Percentiles rank a stretch among this genome's conserved stretches.
Conservation (phyloP, 2,888 invertebrate genomes). For the Dryobotodes eremita region DNA sequence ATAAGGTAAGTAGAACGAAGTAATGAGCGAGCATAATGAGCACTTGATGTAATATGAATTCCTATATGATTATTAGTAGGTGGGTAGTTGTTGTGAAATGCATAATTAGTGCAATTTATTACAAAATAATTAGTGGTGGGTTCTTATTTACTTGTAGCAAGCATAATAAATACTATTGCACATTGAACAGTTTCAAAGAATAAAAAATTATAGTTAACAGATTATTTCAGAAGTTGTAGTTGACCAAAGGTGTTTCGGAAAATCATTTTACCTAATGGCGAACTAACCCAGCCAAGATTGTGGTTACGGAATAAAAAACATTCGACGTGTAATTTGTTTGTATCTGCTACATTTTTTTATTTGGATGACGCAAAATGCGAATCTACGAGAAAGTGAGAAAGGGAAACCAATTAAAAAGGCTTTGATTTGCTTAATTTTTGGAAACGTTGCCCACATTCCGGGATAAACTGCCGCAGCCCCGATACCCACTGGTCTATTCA, state of each 20-base stretch:
- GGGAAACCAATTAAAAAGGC: conserved; percentile 25
- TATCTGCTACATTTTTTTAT: neutral
- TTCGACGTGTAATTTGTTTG: neutral
- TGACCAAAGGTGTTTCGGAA: neutral
- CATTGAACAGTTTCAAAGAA: neutral
- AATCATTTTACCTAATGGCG: neutral
- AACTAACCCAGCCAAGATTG: neutral
- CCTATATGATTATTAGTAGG: conserved; percentile 43
- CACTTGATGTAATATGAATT: conserved; percentile 44
- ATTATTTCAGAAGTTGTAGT: neutral
- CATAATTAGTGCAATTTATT: conserved; percentile 45
- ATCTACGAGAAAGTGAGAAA: conserved; percentile 33
- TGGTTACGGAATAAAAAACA: neutral
- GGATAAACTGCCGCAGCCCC: conserved; percentile 32
- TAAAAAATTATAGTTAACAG: neutral
- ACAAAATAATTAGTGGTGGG: conserved; percentile 25
- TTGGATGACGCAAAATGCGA: neutral
- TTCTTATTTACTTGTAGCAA: conserved; percentile 2
- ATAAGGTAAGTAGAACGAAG: conserved; percentile 54
- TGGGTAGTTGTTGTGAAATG: conserved; percentile 41
- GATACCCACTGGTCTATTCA: conserved; percentile 74
- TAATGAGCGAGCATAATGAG: conserved; percentile 60
- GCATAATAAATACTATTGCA: neutral
- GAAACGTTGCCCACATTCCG: conserved; percentile 37
- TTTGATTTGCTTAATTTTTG: conserved; percentile 18